These are phyloP conservation scores for Gymnothorax javanicus DNA, from an alignment of 2,797 vertebrate species.

Conservation along the genomic window DNA sequence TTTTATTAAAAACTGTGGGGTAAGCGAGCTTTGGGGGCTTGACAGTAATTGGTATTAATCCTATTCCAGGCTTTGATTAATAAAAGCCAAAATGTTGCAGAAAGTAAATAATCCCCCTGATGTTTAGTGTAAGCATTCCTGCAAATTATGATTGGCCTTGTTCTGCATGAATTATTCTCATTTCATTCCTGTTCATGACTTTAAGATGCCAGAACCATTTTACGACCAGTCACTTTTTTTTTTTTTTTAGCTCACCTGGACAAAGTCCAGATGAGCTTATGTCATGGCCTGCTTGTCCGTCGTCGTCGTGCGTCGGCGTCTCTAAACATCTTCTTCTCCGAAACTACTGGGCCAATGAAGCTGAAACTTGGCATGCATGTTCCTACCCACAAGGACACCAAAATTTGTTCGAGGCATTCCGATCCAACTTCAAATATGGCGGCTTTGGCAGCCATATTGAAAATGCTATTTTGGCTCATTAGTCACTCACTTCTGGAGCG, in stretches of 20 bases:
- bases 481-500: too few relatives aligned
- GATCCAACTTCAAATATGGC: too few relatives aligned
- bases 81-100: not conserved
- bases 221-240: not conserved
- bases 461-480: too few relatives aligned
- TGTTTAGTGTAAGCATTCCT: not conserved
- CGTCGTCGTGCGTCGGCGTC: too few relatives aligned
- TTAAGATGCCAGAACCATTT: not conserved
- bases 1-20: not conserved
- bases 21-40: constrained; percentile 8
- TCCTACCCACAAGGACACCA: too few relatives aligned
- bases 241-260: not conserved
- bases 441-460: too few relatives aligned
- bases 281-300: too few relatives aligned
- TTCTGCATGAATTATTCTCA: not conserved
- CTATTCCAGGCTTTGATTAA: constrained; percentile 7
- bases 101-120: not conserved
- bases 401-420: too few relatives aligned
- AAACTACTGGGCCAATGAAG: too few relatives aligned
- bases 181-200: not conserved
- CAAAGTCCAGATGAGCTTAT: too few relatives aligned
- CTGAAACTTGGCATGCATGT: too few relatives aligned
- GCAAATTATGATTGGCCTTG: not conserved
- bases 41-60: constrained; percentile 1
- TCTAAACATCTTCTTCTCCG: too few relatives aligned